Evolutionary conservation across 1,140 invertebrate species (phyloP), one percentile per base, ranked within the genome.

Genomic region (Sesamia nonagrioides): DNA sequence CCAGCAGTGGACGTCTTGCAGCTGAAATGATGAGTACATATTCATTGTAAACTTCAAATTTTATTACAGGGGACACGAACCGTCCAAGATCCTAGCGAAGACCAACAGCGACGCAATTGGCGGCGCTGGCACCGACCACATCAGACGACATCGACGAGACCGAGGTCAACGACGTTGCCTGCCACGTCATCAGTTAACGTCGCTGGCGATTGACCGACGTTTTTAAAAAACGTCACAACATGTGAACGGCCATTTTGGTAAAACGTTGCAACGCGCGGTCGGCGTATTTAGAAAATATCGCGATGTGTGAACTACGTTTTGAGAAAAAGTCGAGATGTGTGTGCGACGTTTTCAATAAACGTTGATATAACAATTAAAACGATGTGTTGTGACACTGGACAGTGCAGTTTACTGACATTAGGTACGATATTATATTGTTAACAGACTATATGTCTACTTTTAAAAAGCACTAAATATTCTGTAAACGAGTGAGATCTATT

Each of bases 51-150:
- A 8, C 11, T 45, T 45, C 9, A 11, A 45, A 5, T 40, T 40
- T 40, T 54, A 33, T 78, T 56, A 13, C 56, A 85, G 84, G 88
- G 13, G 88, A 90, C 2, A 78, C 85, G 0, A 77, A 83, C 11
- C 87, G 88, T 6, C 85, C 82, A 81, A 85, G 91, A 33, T 91
- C 91, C 89, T 93, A 94, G 90, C 92, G 89, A 88, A 86, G 86
- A 76, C 79, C 85, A 6, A 82, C 85, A 77, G 83, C 86, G 61
- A 87, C 82, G 60, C 81, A 84, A 50, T 72, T 85, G 61, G 42
- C 82, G n/a, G 58, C 83, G 11, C 80, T 86, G 17, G 83, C 80
- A 63, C 78, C 83, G 61, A 50, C 83, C 52, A 50, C 82, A 15
- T 21, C 84, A 11, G 84, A 87, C 35, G 85, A 82, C 60, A 72